These are phyloP conservation scores for Plectropomus leopardus DNA, from an alignment of 2,113 vertebrate species.

Conservation along the genomic window DNA sequence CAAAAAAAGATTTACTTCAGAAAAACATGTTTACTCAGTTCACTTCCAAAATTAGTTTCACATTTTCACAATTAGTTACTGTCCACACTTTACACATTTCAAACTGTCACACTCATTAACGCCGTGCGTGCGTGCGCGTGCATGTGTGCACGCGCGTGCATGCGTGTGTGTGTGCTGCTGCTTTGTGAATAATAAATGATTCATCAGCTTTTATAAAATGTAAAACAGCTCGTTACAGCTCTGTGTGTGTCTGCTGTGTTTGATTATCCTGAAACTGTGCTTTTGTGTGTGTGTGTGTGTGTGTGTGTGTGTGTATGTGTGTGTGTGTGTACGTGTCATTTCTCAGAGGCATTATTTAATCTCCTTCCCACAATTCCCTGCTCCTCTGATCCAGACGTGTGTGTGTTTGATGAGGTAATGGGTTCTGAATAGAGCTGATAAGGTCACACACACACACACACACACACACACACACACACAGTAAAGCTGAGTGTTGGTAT, in stretches of 20 bases:
- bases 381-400: conserved; percentile 8
- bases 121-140: not conserved
- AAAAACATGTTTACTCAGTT: too few species aligned
- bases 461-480: not conserved
- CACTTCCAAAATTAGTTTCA: too few species aligned
- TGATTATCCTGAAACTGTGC: not conserved
- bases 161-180: not conserved
- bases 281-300: conserved; percentile 1
- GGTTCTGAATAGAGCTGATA: conserved; percentile 2
- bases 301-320: too few species aligned
- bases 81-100: too few species aligned
- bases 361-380: conserved; percentile 23
- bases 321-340: not conserved
- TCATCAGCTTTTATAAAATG: conserved; percentile 36
- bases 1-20: too few species aligned
- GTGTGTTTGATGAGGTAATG: conserved; percentile 22
- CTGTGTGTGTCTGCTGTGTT: not conserved
- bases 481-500: not conserved
- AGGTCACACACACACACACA: not conserved
- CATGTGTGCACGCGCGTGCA: not conserved
- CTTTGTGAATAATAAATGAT: conserved; percentile 18
- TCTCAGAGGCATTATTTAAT: conserved; percentile 30
- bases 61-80: too few species aligned
- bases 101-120: not conserved
- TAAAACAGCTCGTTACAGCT: conserved; percentile 1